These are phyloP conservation scores for Gymnocypris eckloni DNA, from an alignment of 2,797 vertebrate genomes.

Conservation along the genomic window DNA sequence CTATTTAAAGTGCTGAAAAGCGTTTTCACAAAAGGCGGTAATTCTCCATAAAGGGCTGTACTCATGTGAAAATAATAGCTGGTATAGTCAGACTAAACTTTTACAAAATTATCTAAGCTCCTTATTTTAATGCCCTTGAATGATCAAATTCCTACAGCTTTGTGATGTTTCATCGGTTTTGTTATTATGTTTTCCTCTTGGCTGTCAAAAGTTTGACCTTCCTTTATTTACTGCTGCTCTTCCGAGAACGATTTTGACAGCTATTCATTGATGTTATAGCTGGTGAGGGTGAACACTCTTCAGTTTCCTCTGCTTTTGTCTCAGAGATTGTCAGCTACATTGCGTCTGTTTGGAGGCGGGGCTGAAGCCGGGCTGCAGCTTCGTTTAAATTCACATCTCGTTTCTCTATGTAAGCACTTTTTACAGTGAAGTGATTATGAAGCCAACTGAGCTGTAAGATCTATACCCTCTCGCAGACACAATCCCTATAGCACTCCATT, in stretches of 20 bases:
- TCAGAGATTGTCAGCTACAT: neutral
- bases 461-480: constrained; percentile 5
- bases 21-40: neutral
- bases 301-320: neutral
- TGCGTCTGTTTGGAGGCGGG: neutral
- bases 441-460: constrained; percentile 24
- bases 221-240: neutral
- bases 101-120: neutral
- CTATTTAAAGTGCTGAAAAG: neutral
- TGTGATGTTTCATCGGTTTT: neutral
- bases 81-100: neutral
- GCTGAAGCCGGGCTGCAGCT: constrained; percentile 10
- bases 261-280: neutral
- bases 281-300: neutral
- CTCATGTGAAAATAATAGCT: neutral
- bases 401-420: constrained; percentile 39
- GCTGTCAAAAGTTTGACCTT: neutral
- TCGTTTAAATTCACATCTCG: constrained; percentile 32
- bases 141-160: neutral
- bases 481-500: constrained; percentile 1
- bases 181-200: neutral
- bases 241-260: neutral
- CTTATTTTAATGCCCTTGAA: neutral
- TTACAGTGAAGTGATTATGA: constrained; percentile 10
- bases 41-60: neutral